Evolutionary conservation across 2,888 invertebrate species (phyloP), one percentile per base, ranked within the genome.

Genomic region (Polydrusus cervinus): DNA sequence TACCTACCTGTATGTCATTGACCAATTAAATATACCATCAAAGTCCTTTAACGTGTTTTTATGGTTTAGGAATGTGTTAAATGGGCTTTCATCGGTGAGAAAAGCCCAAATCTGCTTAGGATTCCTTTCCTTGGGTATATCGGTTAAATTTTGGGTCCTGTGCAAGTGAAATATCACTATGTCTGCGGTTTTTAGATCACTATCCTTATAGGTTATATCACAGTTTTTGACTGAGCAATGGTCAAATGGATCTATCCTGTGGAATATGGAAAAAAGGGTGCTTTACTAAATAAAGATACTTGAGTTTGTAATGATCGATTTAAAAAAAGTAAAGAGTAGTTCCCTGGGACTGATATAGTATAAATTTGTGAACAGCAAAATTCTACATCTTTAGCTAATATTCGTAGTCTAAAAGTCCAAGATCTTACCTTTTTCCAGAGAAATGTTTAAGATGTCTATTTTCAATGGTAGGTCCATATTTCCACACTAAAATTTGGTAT

Each of bases 21-120:
- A 92, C 92, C 93, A 93, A 83, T 93, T 93, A 81, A 93, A 95
- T n/a, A 92, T 77, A 13, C 90, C 89, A 75, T 91, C 88, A 79
- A 91, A 89, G 34, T 89, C 84, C 1, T 83, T 81, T 1, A 89
- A 81, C 0, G 87, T 86, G 47, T 83, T 74, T 67, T 82, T 82
- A 0, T 87, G 80, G 47, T 88, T 79, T 0, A 89, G 81, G 81
- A 93, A 92, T 0, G 91, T 89, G 79, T 93, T 87, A 10, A 83
- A 82, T 0, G 93, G 93, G 16, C 92, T 91, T 85, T 93, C 93
- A 79, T 93, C 93, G 0, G 89, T 92, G 70, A 93, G 84, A 79
- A 92, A 93, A 55, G 93, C 89, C 93, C 93, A 94, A 78, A 90
- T 89, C 84, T 93, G 93, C 2, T 83, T 76, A 1, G 86, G 86